Evolutionary conservation across 2,797 vertebrate genomes (phyloP).

Genomic region (Lophotriccus pileatus): DNA sequence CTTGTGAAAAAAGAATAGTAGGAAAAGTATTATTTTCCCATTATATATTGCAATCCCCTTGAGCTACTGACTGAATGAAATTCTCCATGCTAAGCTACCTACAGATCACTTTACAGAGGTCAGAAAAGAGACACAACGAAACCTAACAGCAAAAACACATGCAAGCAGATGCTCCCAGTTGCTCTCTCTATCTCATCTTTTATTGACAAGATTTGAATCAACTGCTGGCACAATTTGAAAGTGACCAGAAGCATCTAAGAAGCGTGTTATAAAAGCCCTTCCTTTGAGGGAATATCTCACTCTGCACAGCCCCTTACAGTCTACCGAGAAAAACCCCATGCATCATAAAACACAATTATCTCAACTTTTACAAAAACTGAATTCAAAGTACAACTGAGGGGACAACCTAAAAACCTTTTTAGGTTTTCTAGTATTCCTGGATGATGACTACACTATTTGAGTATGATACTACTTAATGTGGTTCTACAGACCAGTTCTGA

Average conservation of each 20-base stretch:
- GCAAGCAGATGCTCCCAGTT: neutral
- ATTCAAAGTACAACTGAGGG: neutral
- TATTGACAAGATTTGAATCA: neutral
- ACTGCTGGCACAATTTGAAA: neutral
- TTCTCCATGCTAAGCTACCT: neutral
- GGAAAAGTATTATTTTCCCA: neutral
- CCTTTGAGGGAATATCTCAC: neutral
- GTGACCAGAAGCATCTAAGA: neutral
- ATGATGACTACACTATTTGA: neutral
- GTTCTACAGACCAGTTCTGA: neutral
- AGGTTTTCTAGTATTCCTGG: neutral
- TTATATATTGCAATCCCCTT: neutral
- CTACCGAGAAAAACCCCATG: neutral
- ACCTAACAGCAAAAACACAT: neutral
- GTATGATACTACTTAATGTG: neutral
- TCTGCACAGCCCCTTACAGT: neutral
- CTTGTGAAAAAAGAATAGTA: neutral
- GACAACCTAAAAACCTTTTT: neutral
- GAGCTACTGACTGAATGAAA: neutral
- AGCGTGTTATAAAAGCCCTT: neutral
- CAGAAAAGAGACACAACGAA: neutral
- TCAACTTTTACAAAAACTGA: fast-evolving
- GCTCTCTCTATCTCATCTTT: neutral
- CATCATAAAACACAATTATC: neutral
- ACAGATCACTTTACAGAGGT: neutral